Evolutionary conservation across 2,113 vertebrate genomes (phyloP), one percentile per base, ranked within the genome.

Genomic region (Centropus bengalensis): DNA sequence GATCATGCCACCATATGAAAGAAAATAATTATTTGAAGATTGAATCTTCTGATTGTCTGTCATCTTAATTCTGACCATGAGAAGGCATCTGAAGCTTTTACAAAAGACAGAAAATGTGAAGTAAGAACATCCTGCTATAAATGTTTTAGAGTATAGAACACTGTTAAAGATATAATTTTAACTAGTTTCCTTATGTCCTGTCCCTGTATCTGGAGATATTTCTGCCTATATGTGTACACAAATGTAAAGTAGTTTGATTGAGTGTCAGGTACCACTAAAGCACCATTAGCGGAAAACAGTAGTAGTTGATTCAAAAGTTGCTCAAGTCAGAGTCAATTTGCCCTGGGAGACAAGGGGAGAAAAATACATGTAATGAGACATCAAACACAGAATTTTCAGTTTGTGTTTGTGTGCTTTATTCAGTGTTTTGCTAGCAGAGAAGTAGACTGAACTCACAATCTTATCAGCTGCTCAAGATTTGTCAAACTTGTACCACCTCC

Each of bases 381-480:
- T 3, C 40, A 77, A 54, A 80, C 59, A 42, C 23, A 55, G 19
- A 88, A 26, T 56, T 70, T 68, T 47, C 67, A n/a, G 28, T 33
- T 38, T 52, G 1, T 64, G 22, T 75, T 73, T 80, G 38, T 77
- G 63, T 80, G 59, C 8, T 88, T 42, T 63, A 1, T 21, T 80
- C 79, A 33, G 42, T 95, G 40, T 51, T 19, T 0, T 86, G 64
- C 26, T 70, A 51, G 10, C 30, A 69, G 82, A 83, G 85, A 66
- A 70, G 52, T 64, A 84, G 60, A 54, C 38, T 52, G 71, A 67
- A 55, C 59, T 95, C 71, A 82, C 0, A 2, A 74, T 77, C 86
- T 92, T 92, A 93, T 70, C 88, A 74, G 52, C 60, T 95, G 47
- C 33, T 78, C 47, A 47, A 40, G 88, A 93, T 91, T 52, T 93